These are phyloP conservation scores for Oedothorax gibbosus DNA, from an alignment of 1,140 invertebrate species.

Conservation along the genomic window DNA sequence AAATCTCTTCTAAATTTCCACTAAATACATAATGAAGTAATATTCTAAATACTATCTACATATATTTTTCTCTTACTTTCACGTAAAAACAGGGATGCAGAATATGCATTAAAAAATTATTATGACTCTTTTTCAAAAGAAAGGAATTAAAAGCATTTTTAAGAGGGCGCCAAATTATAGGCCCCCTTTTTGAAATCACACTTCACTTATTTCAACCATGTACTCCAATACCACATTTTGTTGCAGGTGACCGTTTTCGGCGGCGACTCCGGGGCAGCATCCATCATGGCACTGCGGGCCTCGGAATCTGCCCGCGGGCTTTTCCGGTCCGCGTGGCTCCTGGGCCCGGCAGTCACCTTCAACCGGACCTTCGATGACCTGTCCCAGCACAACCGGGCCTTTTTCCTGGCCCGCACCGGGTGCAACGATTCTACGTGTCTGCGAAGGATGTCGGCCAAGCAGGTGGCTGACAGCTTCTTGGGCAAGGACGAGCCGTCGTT, in stretches of 20 bases:
- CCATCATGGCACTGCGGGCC: slow-evolving; percentile 45
- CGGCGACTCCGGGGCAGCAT: slow-evolving; percentile 48
- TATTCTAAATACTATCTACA: too few species aligned
- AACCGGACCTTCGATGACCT: slow-evolving; percentile 57
- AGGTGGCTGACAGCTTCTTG: slow-evolving; percentile 52
- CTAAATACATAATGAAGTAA: too few species aligned
- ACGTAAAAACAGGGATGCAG: too few species aligned
- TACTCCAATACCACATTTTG: neutral
- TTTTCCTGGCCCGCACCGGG: slow-evolving; percentile 53
- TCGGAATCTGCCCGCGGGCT: slow-evolving; percentile 9
- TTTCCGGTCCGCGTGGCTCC: slow-evolving; percentile 57
- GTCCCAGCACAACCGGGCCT: slow-evolving; percentile 32
- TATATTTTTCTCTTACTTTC: too few species aligned
- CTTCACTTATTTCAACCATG: neutral
- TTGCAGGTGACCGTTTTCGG: slow-evolving; percentile 60
- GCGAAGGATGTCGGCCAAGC: slow-evolving; percentile 23
- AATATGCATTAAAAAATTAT: too few species aligned
- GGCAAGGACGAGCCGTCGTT: slow-evolving; percentile 64
- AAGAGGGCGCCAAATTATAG: too few species aligned
- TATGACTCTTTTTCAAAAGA: too few species aligned
- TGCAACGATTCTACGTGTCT: slow-evolving; percentile 55
- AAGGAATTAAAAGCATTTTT: too few species aligned
- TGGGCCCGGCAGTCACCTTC: slow-evolving; percentile 60
- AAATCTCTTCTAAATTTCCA: too few species aligned
- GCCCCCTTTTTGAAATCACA: too few species aligned